Percentiles rank a stretch among this genome's conserved stretches.
Conservation (phyloP, 2,797 vertebrate genomes). For the Pampus argenteus region DNA sequence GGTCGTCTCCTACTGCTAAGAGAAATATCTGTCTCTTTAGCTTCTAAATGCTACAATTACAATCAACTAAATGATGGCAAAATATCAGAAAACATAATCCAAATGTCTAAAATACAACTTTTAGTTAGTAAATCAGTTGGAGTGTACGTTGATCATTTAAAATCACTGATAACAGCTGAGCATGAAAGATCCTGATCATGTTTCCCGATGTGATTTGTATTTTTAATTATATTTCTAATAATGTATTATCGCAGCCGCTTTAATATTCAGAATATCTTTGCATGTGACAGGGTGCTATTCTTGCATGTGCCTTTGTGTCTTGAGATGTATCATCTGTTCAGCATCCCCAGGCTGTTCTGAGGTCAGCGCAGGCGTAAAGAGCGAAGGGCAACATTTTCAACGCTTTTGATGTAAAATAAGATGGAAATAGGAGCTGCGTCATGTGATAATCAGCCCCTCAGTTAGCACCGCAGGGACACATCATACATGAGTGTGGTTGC, state of each 20-base stretch:
- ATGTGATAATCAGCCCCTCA: slow-evolving; percentile 39
- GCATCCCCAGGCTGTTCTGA: slow-evolving; percentile 28
- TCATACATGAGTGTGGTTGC: slow-evolving; percentile 42
- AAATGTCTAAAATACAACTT: neutral
- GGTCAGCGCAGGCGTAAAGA: slow-evolving; percentile 42
- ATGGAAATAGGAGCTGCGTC: slow-evolving; percentile 45
- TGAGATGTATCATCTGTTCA: slow-evolving; percentile 16
- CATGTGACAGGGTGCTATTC: neutral
- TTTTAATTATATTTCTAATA: neutral
- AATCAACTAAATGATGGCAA: too few relatives aligned
- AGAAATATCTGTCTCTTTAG: too few relatives aligned
- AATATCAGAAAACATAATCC: too few relatives aligned
- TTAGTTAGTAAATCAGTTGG: neutral
- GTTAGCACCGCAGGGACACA: slow-evolving; percentile 23
- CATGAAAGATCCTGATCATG: too few relatives aligned
- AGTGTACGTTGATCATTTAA: neutral
- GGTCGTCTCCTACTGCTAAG: too few relatives aligned
- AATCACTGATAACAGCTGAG: neutral
- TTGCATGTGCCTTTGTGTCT: neutral
- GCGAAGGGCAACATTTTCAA: slow-evolving; percentile 31
- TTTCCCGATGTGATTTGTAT: neutral
- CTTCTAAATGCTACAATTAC: too few relatives aligned
- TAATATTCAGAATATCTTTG: neutral
- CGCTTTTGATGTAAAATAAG: slow-evolving; percentile 57
- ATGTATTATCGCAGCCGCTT: neutral